Percentiles rank a stretch among this genome's conserved stretches.
These are phyloP conservation scores for Coecobrya sp. DNA, from an alignment of 2,888 invertebrate genomes.

Conservation along the genomic window DNA sequence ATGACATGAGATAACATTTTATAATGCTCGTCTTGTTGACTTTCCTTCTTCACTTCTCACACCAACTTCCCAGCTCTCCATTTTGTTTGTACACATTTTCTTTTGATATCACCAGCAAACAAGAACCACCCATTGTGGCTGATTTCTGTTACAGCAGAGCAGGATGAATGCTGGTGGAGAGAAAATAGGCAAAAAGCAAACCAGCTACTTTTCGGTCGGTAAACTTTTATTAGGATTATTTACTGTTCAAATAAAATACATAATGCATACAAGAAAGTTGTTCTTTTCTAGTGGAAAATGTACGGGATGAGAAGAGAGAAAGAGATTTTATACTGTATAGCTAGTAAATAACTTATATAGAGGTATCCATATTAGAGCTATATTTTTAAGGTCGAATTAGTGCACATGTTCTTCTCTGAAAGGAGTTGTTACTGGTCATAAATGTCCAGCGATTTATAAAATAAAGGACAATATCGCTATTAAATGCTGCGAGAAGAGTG, in stretches of 20 bases:
- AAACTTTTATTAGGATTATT: conserved; percentile 77
- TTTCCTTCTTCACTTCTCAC: conserved; percentile 40
- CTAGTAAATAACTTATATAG: conserved; percentile 30
- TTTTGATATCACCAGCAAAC: conserved; percentile 54
- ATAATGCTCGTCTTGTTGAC: conserved; percentile 46
- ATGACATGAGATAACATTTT: conserved; percentile 63
- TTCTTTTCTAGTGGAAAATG: neutral
- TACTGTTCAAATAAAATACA: conserved; percentile 68
- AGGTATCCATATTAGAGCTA: neutral
- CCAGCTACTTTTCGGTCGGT: conserved; percentile 70
- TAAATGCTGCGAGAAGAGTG: neutral
- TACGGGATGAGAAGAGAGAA: neutral
- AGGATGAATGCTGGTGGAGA: conserved; percentile 15
- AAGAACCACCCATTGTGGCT: conserved; percentile 53
- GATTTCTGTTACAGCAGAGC: conserved; percentile 27
- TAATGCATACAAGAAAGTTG: conserved; percentile 19
- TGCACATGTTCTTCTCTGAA: conserved; percentile 43
- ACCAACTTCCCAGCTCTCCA: neutral
- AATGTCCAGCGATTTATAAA: conserved; percentile 56
- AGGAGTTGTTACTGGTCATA: conserved; percentile 49
- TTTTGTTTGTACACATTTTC: conserved; percentile 13
- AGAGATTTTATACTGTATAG: neutral
- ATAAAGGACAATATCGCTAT: conserved; percentile 45
- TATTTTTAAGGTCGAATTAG: neutral
- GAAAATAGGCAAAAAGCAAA: conserved; percentile 46